phyloP scores from a whole-genome alignment of 2,888 invertebrate species.

The Sceliomorpha sp. region DNA sequence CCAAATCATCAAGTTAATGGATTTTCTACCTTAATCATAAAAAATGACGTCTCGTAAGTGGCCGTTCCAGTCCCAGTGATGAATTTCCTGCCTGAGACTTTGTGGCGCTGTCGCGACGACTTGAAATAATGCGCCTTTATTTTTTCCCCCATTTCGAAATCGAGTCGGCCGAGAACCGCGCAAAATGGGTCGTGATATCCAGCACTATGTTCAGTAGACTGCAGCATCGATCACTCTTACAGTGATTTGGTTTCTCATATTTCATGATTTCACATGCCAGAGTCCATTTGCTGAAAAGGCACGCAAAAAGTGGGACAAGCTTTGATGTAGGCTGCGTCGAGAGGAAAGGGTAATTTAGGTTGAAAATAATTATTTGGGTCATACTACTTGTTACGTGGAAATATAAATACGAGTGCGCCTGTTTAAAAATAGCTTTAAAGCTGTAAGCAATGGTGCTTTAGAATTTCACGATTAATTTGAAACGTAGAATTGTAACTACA shows the following conservation, averaged over 20 bases:
- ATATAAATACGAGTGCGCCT: conserved; percentile 33
- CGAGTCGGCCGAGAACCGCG: background rate
- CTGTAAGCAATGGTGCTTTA: conserved; percentile 6
- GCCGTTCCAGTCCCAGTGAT: too few species aligned
- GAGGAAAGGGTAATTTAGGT: conserved; percentile 47
- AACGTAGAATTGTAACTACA: too few species aligned
- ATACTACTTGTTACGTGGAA: conserved; percentile 42
- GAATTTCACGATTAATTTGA: conserved; percentile 1
- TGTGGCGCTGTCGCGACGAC: conserved; percentile 28
- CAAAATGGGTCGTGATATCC: conserved; percentile 22
- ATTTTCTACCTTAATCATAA: too few species aligned
- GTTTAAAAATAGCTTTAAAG: conserved; percentile 35
- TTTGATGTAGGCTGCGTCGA: conserved; percentile 43
- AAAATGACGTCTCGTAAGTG: too few species aligned
- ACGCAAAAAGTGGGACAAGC: conserved; percentile 31
- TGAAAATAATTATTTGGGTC: conserved; percentile 54
- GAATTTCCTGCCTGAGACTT: too few species aligned
- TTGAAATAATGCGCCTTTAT: conserved; percentile 9
- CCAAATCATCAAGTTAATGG: too few species aligned
- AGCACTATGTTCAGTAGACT: conserved; percentile 12
- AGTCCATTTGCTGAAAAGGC: conserved; percentile 27
- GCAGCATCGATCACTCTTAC: conserved; percentile 33
- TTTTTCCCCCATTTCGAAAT: conserved; percentile 37
- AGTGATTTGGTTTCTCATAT: conserved; percentile 32
- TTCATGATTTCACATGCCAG: conserved; percentile 32